phyloP scores from a whole-genome alignment of 2,888 invertebrate genomes.

The Athrips mouffetella region DNA sequence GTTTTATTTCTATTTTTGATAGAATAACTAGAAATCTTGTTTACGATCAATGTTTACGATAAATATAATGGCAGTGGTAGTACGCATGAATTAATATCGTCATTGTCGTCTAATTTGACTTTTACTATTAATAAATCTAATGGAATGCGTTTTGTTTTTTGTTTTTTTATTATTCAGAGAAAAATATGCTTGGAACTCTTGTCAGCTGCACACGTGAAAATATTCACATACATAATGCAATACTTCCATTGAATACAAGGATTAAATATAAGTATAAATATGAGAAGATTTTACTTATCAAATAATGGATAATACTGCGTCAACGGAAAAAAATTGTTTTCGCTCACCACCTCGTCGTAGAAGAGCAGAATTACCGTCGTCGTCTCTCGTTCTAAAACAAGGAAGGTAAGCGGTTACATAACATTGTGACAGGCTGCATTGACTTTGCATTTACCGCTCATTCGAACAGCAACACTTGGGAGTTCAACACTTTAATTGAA shows the following conservation, averaged over 20 bases:
- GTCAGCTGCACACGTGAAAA: neutral
- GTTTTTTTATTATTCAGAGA: neutral
- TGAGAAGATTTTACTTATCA: slow-evolving; percentile 17
- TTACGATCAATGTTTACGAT: neutral
- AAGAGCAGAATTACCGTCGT: too few species aligned
- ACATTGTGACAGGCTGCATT: too few species aligned
- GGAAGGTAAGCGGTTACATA: too few species aligned
- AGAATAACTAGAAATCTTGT: too few species aligned
- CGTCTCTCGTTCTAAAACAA: too few species aligned
- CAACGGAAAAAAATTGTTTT: slow-evolving; percentile 36
- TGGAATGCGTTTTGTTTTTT: neutral
- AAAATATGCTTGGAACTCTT: slow-evolving; percentile 1
- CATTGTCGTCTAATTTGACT: neutral
- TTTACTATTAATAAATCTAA: too few species aligned
- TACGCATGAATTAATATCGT: neutral
- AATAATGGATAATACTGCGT: slow-evolving; percentile 45
- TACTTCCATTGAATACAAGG: neutral
- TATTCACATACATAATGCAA: neutral
- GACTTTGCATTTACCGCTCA: too few species aligned
- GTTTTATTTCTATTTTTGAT: too few species aligned
- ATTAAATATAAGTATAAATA: slow-evolving; percentile 1
- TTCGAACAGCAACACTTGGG: too few species aligned
- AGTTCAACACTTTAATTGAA: too few species aligned
- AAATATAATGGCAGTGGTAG: neutral
- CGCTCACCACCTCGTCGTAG: slow-evolving; percentile 17